Percentiles rank a stretch among this genome's conserved stretches.
Evolutionary conservation across 2,888 invertebrate genomes (phyloP).

Genomic region (Scelioninae gen. 1): DNA sequence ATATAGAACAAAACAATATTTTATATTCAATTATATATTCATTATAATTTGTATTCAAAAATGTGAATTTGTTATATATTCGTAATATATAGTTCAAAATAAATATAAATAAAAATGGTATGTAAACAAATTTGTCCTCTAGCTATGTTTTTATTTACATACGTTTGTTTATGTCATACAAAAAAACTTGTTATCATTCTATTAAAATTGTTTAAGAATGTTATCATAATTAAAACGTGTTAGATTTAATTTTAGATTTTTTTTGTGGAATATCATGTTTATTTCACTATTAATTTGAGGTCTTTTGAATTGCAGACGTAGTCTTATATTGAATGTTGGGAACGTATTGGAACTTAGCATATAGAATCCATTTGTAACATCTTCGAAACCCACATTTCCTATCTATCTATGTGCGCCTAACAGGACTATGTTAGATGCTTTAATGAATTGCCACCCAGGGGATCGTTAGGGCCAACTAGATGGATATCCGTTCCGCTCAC

Average conservation of each 20-base stretch:
- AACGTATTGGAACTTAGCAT: constrained; percentile 65
- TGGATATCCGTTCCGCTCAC: constrained; percentile 77
- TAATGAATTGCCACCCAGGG: constrained; percentile 82
- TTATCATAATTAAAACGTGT: too few species aligned
- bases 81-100: too few species aligned
- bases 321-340: constrained; percentile 32
- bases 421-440: constrained; percentile 69
- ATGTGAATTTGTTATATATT: too few species aligned
- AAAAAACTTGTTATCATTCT: too few species aligned
- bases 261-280: not conserved
- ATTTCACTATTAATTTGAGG: not conserved
- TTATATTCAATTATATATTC: too few species aligned
- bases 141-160: too few species aligned
- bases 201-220: too few species aligned
- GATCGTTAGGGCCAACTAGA: constrained; percentile 80
- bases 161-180: too few species aligned
- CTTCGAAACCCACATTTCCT: constrained; percentile 73
- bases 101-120: too few species aligned
- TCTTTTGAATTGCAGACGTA: constrained; percentile 11
- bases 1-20: too few species aligned
- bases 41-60: too few species aligned
- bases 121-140: too few species aligned
- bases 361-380: constrained; percentile 74
- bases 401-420: constrained; percentile 70
- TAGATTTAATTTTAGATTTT: not conserved